Evolutionary conservation across 2,888 invertebrate species (phyloP).

Genomic region (Byasa hedistus): DNA sequence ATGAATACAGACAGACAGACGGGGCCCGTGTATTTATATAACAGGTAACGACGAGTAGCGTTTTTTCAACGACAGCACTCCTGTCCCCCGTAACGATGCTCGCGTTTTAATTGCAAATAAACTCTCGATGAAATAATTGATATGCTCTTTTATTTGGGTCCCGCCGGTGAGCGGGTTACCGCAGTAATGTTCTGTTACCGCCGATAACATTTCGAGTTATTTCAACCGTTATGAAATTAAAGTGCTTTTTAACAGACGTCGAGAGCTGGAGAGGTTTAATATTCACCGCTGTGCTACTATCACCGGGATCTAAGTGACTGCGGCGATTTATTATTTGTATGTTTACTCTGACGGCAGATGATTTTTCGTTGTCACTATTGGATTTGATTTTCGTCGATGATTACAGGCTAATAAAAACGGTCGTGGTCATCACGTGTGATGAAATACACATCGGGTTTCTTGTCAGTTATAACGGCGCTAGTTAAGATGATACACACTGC

Average conservation of each 20-base stretch:
- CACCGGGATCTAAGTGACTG: background rate
- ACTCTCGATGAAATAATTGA: conserved; percentile 23
- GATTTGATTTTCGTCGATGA: too few relatives aligned
- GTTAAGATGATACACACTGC: too few relatives aligned
- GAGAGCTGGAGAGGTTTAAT: background rate
- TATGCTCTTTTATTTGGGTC: conserved; percentile 21
- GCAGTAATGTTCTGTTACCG: conserved; percentile 1
- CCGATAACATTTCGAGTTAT: conserved; percentile 11
- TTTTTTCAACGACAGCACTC: background rate
- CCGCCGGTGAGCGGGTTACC: background rate
- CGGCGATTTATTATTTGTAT: background rate
- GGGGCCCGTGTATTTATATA: background rate
- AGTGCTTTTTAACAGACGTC: conserved; percentile 9
- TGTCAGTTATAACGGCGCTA: too few relatives aligned
- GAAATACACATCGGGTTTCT: too few relatives aligned
- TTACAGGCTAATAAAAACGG: too few relatives aligned
- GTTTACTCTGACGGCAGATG: too few relatives aligned
- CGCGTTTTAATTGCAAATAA: conserved; percentile 24
- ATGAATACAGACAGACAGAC: background rate
- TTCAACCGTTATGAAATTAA: conserved; percentile 14
- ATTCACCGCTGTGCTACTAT: background rate
- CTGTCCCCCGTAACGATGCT: background rate
- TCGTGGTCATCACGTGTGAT: too few relatives aligned
- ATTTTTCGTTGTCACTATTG: too few relatives aligned
- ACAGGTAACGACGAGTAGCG: background rate